Evolutionary conservation across 2,797 vertebrate genomes (phyloP).

Genomic region (Chromobotia macracanthus): DNA sequence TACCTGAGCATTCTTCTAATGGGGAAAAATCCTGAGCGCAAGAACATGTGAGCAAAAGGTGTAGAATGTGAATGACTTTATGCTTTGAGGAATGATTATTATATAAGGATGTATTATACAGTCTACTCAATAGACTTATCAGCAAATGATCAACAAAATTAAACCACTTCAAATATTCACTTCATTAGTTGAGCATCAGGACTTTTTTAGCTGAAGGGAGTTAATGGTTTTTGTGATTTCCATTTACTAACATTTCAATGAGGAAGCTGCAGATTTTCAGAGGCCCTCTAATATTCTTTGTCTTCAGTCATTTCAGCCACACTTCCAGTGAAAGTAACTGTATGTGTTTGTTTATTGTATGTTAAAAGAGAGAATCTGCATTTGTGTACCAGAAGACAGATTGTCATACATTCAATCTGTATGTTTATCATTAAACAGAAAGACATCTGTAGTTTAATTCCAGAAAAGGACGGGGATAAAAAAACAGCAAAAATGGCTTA

Average conservation of each 20-base stretch:
- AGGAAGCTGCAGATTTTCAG: constrained; percentile 2
- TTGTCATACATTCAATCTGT: constrained; percentile 52
- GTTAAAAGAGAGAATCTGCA: constrained; percentile 56
- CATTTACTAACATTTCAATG: constrained; percentile 25
- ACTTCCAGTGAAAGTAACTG: neutral
- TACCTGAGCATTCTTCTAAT: constrained; percentile 48
- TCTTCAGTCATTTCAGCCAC: neutral
- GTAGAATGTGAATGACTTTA: constrained; percentile 42
- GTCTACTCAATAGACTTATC: constrained; percentile 24
- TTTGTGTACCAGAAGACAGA: constrained; percentile 54
- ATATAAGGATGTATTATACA: constrained; percentile 26
- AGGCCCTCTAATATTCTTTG: constrained; percentile 10
- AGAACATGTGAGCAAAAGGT: constrained; percentile 46
- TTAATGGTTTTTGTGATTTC: constrained; percentile 29
- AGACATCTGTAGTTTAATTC: constrained; percentile 70
- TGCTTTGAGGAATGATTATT: constrained; percentile 37
- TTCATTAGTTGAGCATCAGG: constrained; percentile 31
- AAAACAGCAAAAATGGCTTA: constrained; percentile 80
- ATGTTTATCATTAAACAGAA: constrained; percentile 57
- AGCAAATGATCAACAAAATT: constrained; percentile 36
- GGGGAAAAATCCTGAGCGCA: constrained; percentile 42
- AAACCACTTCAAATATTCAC: constrained; percentile 43
- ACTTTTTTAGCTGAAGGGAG: constrained; percentile 31
- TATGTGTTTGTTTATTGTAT: constrained; percentile 21
- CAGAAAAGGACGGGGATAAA: constrained; percentile 70